A percentile compares a stretch with the other conserved stretches of the same genome.
Evolutionary conservation across 1,140 invertebrate species (phyloP).

Genomic region (Papilio polyxenes): DNA sequence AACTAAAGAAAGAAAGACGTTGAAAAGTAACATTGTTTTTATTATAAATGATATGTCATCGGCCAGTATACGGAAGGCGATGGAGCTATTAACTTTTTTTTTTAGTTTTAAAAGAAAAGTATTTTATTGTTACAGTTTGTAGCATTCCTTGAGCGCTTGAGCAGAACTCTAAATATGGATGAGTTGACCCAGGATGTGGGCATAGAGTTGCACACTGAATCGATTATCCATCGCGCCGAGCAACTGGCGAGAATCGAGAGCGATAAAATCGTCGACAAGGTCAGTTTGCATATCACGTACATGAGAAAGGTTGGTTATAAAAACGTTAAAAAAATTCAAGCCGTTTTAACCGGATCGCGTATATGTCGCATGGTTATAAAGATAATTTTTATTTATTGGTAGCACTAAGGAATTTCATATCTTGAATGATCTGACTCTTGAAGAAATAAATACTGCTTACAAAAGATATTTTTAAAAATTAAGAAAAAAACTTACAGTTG

Average conservation of each 20-base stretch:
- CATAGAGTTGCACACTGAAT: conserved; percentile 89
- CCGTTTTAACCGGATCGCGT: conserved; percentile 29
- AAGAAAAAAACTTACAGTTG: neutral
- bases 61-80: conserved; percentile 39
- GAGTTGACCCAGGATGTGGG: conserved; percentile 89
- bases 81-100: conserved; percentile 32
- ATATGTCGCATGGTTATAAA: conserved; percentile 11
- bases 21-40: conserved; percentile 21
- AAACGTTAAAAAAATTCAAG: conserved; percentile 27
- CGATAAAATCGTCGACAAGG: conserved; percentile 89
- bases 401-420: neutral
- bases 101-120: conserved; percentile 33
- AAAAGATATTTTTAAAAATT: neutral
- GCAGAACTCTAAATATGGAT: conserved; percentile 87
- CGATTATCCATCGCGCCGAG: conserved; percentile 87
- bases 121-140: conserved; percentile 82
- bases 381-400: conserved; percentile 2
- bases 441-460: neutral
- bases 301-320: conserved; percentile 47
- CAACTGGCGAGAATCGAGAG: conserved; percentile 88
- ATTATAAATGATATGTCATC: conserved; percentile 23
- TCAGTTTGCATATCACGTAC: conserved; percentile 65
- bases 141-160: conserved; percentile 87
- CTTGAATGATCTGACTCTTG: neutral
- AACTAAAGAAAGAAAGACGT: conserved; percentile 1